Conservation (phyloP, 2,888 invertebrate species). For the Drosophila neutralis region DNA sequence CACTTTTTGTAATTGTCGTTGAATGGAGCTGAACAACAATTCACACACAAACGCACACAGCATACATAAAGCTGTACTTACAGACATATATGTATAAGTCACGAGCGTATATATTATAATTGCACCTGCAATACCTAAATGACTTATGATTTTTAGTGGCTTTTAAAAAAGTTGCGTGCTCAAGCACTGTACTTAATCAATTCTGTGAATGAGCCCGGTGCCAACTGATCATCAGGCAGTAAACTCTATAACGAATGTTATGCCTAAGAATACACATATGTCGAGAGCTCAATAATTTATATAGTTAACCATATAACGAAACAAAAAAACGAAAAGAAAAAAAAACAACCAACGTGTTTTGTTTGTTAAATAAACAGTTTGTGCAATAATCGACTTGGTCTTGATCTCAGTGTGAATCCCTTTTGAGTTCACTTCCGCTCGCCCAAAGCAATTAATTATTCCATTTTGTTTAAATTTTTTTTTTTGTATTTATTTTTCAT, state of each 20-base stretch:
- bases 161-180: constrained; percentile 45
- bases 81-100: constrained; percentile 24
- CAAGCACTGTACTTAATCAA: constrained; percentile 36
- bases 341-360: constrained; percentile 7
- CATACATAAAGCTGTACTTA: constrained; percentile 9
- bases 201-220: constrained; percentile 34
- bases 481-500: constrained; percentile 66
- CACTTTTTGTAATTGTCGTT: constrained; percentile 46
- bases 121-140: constrained; percentile 27
- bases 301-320: constrained; percentile 8
- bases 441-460: constrained; percentile 34
- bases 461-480: constrained; percentile 61
- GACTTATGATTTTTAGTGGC: constrained; percentile 6
- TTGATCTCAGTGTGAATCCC: constrained; percentile 48
- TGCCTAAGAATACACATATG: constrained; percentile 5
- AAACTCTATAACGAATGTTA: constrained; percentile 43
- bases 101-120: constrained; percentile 40
- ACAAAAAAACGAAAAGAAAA: not conserved
- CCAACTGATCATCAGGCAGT: constrained; percentile 25
- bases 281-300: constrained; percentile 31
- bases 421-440: constrained; percentile 44
- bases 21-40: constrained; percentile 42
- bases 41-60: constrained; percentile 22
- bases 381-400: constrained; percentile 33
- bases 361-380: constrained; percentile 34